These are phyloP conservation scores for Hylyphantes graminicola DNA, from an alignment of 1,140 invertebrate species.

Conservation along the genomic window DNA sequence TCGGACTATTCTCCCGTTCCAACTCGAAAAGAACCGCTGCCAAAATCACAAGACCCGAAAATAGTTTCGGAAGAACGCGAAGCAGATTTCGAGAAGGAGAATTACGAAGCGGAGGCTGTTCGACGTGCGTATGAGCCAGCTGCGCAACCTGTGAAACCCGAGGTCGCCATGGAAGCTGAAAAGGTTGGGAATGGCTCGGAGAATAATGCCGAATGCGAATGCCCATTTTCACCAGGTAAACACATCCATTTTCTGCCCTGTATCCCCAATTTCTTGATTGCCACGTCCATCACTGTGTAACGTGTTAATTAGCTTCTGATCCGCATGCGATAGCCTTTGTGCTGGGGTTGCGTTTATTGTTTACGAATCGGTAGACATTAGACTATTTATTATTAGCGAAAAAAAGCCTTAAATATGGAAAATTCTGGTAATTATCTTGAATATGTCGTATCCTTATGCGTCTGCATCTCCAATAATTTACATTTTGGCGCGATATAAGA, in stretches of 20 bases:
- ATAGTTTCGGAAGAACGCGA: slow-evolving; percentile 18
- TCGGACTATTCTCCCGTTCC: slow-evolving; percentile 2
- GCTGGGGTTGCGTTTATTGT: no score
- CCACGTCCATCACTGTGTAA: no score
- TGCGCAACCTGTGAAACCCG: slow-evolving; percentile 56
- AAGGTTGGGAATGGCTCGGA: slow-evolving; percentile 44
- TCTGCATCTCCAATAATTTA: no score
- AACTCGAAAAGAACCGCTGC: slow-evolving; percentile 36
- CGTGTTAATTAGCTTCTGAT: no score
- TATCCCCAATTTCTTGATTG: no score
- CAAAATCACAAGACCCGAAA: slow-evolving; percentile 54
- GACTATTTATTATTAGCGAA: no score
- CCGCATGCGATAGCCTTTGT: no score
- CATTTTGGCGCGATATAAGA: no score
- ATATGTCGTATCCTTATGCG: no score
- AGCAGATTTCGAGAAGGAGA: slow-evolving; percentile 39
- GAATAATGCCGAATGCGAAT: slow-evolving; percentile 41
- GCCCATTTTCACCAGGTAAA: slow-evolving; percentile 53
- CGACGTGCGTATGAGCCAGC: slow-evolving; percentile 49
- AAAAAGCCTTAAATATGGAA: no score
- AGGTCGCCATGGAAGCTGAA: slow-evolving; percentile 58
- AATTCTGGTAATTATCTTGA: no score
- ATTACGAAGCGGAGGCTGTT: slow-evolving; percentile 39
- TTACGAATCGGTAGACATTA: no score
- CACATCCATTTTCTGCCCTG: not conserved